Percentiles rank a stretch among this genome's conserved stretches.
Evolutionary conservation across 2,797 vertebrate species (phyloP).

Genomic region (Steatocranus sp.): DNA sequence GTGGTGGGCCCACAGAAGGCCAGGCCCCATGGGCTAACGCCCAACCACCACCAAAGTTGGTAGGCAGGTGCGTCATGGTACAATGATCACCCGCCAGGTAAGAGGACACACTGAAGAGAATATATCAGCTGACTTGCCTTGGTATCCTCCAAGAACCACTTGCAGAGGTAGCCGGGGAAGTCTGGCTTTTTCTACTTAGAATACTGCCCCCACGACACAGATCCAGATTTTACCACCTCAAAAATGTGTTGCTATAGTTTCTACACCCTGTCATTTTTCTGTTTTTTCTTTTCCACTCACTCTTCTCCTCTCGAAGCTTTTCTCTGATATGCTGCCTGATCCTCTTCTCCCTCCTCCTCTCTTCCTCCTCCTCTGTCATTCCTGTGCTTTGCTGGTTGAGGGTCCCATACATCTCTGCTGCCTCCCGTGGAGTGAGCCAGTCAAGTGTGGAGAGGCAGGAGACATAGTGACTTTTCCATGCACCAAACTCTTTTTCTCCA

Average conservation of each 20-base stretch:
- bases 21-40: neutral
- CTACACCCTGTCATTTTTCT: neutral
- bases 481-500: conserved; percentile 69
- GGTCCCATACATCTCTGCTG: conserved; percentile 64
- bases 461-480: conserved; percentile 80
- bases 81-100: neutral
- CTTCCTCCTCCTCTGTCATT: conserved; percentile 64
- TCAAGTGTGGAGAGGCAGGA: conserved; percentile 72
- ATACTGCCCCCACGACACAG: neutral
- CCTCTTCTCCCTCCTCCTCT: conserved; percentile 69
- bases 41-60: neutral
- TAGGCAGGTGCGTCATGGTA: neutral
- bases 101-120: neutral
- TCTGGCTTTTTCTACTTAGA: neutral
- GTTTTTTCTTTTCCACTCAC: conserved; percentile 61
- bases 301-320: conserved; percentile 70
- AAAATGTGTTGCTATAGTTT: neutral
- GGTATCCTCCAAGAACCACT: neutral
- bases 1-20: neutral
- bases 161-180: neutral
- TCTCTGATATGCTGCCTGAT: conserved; percentile 71
- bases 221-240: neutral
- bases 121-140: neutral
- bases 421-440: conserved; percentile 73
- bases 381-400: conserved; percentile 58